Evolutionary conservation across 2,113 vertebrate genomes (phyloP).

Genomic region (Dissostichus mawsoni): DNA sequence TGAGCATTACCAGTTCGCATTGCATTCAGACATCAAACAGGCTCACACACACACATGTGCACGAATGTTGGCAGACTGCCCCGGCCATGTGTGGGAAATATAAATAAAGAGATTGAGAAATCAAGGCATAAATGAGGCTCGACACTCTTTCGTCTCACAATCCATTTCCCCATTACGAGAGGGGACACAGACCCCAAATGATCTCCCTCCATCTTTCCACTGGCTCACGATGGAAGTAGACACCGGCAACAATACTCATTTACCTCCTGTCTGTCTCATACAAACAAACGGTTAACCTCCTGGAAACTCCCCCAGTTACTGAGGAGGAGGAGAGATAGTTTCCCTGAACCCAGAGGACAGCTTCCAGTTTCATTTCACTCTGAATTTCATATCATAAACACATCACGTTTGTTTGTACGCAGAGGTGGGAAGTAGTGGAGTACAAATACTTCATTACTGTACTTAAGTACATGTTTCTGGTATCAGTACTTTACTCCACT

Average conservation of each 20-base stretch:
- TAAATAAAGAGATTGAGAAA: conserved; percentile 74
- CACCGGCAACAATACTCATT: conserved; percentile 70
- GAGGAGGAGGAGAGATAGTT: conserved; percentile 23
- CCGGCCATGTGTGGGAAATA: conserved; percentile 50
- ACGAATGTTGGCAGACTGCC: conserved; percentile 47
- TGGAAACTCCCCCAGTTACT: conserved; percentile 23
- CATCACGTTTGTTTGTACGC: conserved; percentile 42
- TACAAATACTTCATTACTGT: no score
- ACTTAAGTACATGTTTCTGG: no score
- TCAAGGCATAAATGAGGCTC: conserved; percentile 62
- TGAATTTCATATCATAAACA: conserved; percentile 48
- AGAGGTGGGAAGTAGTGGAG: no score
- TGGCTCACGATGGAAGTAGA: conserved; percentile 58
- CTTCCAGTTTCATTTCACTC: conserved; percentile 55
- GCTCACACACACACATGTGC: conserved; percentile 23
- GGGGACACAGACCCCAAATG: conserved; percentile 41
- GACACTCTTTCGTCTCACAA: conserved; percentile 67
- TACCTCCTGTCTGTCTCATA: conserved; percentile 52
- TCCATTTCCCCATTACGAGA: conserved; percentile 60
- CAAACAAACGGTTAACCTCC: conserved; percentile 47
- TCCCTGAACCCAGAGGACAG: conserved; percentile 29
- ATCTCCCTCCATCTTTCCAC: conserved; percentile 58
- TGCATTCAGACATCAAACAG: conserved; percentile 42
- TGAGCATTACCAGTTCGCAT: conserved; percentile 50
- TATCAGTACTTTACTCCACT: no score